Percentiles rank a stretch among this genome's conserved stretches.
Evolutionary conservation across 1,140 invertebrate genomes (phyloP).

Genomic region (Zaprionus vittiger): DNA sequence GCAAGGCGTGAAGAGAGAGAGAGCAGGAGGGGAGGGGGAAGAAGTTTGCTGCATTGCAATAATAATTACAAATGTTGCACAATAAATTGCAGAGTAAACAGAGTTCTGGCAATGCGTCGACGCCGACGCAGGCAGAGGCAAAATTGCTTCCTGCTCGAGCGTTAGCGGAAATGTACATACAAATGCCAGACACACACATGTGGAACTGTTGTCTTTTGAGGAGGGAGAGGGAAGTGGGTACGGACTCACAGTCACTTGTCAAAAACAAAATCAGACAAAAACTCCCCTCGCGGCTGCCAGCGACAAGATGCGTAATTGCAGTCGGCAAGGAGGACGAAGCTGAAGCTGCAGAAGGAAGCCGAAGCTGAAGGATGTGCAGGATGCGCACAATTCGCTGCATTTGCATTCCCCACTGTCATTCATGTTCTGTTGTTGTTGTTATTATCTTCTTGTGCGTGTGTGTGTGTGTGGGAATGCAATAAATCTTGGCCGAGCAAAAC

Average conservation of each 20-base stretch:
- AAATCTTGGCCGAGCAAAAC: constrained; percentile 78
- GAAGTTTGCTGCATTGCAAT: constrained; percentile 70
- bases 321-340: constrained; percentile 52
- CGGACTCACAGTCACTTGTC: constrained; percentile 66
- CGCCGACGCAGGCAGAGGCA: constrained; percentile 48
- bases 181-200: constrained; percentile 62
- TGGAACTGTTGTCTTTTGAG: constrained; percentile 31
- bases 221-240: not conserved
- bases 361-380: constrained; percentile 55
- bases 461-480: constrained; percentile 62
- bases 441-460: constrained; percentile 21
- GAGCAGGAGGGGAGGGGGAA: not conserved
- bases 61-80: constrained; percentile 84
- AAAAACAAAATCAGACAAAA: constrained; percentile 81
- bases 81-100: constrained; percentile 82
- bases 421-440: constrained; percentile 11
- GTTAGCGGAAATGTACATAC: constrained; percentile 79
- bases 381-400: constrained; percentile 57
- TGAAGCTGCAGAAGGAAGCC: constrained; percentile 32
- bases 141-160: constrained; percentile 81
- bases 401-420: constrained; percentile 32
- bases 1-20: not conserved
- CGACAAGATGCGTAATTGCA: constrained; percentile 80
- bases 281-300: constrained; percentile 61
- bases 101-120: constrained; percentile 45